phyloP scores from a whole-genome alignment of 2,113 vertebrate species.

The Phrynosoma platyrhinos region DNA sequence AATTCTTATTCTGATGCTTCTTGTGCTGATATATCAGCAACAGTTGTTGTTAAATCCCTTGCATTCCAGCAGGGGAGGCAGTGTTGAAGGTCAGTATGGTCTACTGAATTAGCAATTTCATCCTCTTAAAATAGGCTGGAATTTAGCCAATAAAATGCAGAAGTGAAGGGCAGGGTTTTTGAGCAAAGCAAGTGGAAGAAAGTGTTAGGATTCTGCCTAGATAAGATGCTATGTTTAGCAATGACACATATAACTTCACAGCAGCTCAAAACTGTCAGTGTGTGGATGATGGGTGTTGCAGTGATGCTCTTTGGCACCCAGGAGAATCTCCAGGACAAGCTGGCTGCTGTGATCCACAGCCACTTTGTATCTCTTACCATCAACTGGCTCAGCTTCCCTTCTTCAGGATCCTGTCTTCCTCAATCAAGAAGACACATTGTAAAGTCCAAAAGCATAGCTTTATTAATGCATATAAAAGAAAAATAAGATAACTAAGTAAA shows the following conservation, averaged over 20 bases:
- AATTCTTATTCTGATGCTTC: background rate
- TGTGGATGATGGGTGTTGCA: no score
- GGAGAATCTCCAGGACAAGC: no score
- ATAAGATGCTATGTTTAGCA: background rate
- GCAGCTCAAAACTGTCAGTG: no score
- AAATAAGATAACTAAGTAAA: no score
- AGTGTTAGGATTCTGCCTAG: background rate
- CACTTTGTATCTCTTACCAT: no score
- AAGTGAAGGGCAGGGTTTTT: background rate
- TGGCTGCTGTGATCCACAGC: no score
- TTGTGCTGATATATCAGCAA: background rate
- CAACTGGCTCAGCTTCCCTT: no score
- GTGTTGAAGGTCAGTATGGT: background rate
- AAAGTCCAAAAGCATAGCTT: no score
- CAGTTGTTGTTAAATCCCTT: background rate
- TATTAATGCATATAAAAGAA: no score
- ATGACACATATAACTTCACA: background rate
- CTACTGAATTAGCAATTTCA: background rate
- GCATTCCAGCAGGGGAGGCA: background rate
- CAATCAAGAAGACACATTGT: no score
- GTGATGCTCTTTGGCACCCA: no score
- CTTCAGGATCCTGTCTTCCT: no score
- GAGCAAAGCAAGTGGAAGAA: background rate
- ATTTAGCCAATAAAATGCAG: background rate
- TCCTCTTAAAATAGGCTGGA: background rate